Evolutionary conservation across 2,797 vertebrate species (phyloP), one percentile per base, ranked within the genome.

Genomic region (Selene dorsalis): DNA sequence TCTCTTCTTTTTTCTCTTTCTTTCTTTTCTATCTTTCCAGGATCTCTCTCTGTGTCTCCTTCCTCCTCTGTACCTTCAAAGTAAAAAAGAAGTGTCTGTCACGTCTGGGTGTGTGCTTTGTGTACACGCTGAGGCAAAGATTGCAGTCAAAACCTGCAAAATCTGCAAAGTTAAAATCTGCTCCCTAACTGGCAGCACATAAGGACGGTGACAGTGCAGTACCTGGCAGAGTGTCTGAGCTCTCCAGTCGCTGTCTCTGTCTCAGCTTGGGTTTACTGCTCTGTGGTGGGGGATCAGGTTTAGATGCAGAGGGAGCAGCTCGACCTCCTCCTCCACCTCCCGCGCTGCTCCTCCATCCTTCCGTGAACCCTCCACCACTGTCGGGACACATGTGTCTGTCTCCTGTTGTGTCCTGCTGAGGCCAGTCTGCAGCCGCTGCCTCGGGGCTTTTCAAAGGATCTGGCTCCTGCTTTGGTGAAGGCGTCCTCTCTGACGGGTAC

Each of bases 241-340:
- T 94, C 80, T 94, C 93, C 6, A 86, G 84, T 30, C 94, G 94
- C 79, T 94, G 94, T 38, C 95, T 93, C 28, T 90, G 91, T 64
- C 94, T 93, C 83, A 95, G 93, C 80, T 93, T 94, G 0, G 95
- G 95, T 84, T 96, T 96, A 71, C 90, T 93, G 91, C 94, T 95
- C 69, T 96, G 95, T 0, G 94, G 91, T 0, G 95, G 96, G 0
- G 95, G 95, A 0, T 94, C 94, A 0, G 95, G 95, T 87, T 95
- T 96, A 60, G 88, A 75, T 18, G 78, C 75, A 52, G 82, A 84
- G 11, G 77, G 69, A 72, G 67, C 69, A 1, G 72, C 67, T 66
- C 92, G 89, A 1, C 85, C 84, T 48, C 58, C 73, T 41, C 79
- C 85, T 68, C 81, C 92, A 48, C 69, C 88, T 39, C 71, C 83